Evolutionary conservation across 2,113 vertebrate species (phyloP), one percentile per base, ranked within the genome.

Genomic region (Daboia siamensis): DNA sequence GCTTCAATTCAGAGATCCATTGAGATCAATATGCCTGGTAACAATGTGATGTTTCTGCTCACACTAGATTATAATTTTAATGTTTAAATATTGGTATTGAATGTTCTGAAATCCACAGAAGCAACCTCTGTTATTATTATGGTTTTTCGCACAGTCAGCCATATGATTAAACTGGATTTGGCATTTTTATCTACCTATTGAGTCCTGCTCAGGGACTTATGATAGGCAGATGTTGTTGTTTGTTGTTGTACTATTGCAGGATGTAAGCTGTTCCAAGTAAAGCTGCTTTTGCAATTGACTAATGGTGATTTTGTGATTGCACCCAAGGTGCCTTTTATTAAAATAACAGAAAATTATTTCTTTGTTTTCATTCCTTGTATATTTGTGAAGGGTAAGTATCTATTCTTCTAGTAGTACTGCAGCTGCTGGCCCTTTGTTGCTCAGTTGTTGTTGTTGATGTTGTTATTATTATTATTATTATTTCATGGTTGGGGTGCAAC

Each of bases 1-100:
- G 92, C 88, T 86, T 90, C n/a, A 93, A 93, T 90, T 93, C 92
- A 93, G 46, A 93, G 90, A 86, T 87, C 86, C 44, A n/a, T 24
- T 85, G 10, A 89, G 91, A 29, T 52, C 23, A 94, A 94, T 23
- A 86, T 8, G 17, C 74, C 90, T 33, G 17, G 4, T 91, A 86
- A 93, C 88, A 4, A 91, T 29, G 33, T 90, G 57, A 59, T 61
- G 69, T 85, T 92, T 92, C 88, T 86, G 74, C 88, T 90, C 85
- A 90, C 88, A 86, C 74, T 64, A 88, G 88, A 86, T 92, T 80
- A 86, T 93, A 93, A 90, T 90, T 93, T 90, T 90, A 48, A 86
- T 90, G 86, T 59, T 93, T 85, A 93, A 93, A 90, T 90, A 93
- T 89, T 93, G 92, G 90, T 51, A 90, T 5, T 90, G 74, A 54